A percentile compares a stretch with the other conserved stretches of the same genome.
phyloP scores from a whole-genome alignment of 1,140 invertebrate genomes.

The Mactra quadrangularis region DNA sequence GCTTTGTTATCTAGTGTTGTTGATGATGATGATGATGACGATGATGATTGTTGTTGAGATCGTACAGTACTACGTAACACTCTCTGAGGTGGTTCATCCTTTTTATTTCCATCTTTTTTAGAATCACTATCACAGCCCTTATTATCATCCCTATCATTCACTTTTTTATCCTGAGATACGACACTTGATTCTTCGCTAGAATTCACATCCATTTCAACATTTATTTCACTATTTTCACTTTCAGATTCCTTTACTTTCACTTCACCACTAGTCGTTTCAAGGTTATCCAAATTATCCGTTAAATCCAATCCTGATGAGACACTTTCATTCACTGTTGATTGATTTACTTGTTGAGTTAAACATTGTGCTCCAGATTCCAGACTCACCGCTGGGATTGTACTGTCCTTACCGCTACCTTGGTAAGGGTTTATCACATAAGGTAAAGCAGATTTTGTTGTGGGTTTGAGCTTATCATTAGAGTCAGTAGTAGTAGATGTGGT shows the following conservation, averaged over 20 bases:
- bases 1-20: constrained; percentile 68
- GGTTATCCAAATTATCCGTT: not conserved
- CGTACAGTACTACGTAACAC: constrained; percentile 74
- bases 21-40: too few species aligned
- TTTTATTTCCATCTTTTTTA: constrained; percentile 85
- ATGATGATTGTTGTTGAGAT: constrained; percentile 77
- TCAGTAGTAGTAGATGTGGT: constrained; percentile 17
- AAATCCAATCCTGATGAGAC: not conserved
- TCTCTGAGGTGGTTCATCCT: constrained; percentile 70
- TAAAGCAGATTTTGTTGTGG: constrained; percentile 69
- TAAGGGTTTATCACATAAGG: constrained; percentile 81
- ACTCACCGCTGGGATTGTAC: not conserved
- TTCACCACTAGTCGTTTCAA: not conserved
- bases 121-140: constrained; percentile 73
- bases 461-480: constrained; percentile 38
- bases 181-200: constrained; percentile 47
- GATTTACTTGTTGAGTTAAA: too few species aligned
- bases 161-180: constrained; percentile 16
- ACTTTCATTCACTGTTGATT: not conserved
- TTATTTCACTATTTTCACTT: constrained; percentile 57
- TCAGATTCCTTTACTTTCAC: constrained; percentile 19
- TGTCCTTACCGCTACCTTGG: constrained; percentile 61
- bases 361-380: not conserved
- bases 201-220: constrained; percentile 61
- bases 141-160: constrained; percentile 30